Base-by-base conservation (phyloP, 2,797 vertebrate genomes). In the Enoplosus armatus region DNA sequence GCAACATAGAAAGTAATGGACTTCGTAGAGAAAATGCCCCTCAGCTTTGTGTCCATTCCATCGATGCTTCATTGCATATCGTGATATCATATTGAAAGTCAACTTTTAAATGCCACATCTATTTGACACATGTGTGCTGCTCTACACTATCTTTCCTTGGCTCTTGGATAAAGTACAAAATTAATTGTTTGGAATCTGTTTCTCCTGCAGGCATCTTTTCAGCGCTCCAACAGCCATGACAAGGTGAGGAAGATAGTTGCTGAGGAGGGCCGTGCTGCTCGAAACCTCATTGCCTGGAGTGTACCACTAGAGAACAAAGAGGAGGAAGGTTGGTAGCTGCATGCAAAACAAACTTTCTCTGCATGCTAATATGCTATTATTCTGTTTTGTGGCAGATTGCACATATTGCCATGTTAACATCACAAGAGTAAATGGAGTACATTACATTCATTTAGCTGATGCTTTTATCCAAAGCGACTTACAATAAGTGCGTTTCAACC, bases 221-320 rank as follows among this genome's bases (percentile, higher is more conserved):
- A 99, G 71, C 96, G 98, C 61, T 99, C 98, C 65, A 99, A 98
- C 79, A 99, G 98, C 87, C 98, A 99, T 64, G 98, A 99, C 93
- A 99, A 99, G 93, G 98, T 99, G 76, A 96, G 98, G 88, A 98
- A 95, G 86, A 99, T 99, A 31, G 98, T 99, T 53, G 98, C 98
- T 2, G 98, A 99, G 86, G 98, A 99, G 85, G 98, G 98, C 9
- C 97, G 98, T 0, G 96, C 98, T 43, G 98, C 98, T 62, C 95
- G 98, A 82, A 99, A 99, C 86, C 93, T 99, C 63, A 99, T 99
- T 33, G 97, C 98, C 0, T 99, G 98, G 98, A 99, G 96, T 0
- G 98, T 99, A 3, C 98, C 98, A 0, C 87, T 99, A 35, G 97
- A 99, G 78, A 98, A 65, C 94, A 99, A 97, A 87, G 98, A 99